phyloP scores from a whole-genome alignment of 2,113 vertebrate species.

The Psittacula cyanocephala region DNA sequence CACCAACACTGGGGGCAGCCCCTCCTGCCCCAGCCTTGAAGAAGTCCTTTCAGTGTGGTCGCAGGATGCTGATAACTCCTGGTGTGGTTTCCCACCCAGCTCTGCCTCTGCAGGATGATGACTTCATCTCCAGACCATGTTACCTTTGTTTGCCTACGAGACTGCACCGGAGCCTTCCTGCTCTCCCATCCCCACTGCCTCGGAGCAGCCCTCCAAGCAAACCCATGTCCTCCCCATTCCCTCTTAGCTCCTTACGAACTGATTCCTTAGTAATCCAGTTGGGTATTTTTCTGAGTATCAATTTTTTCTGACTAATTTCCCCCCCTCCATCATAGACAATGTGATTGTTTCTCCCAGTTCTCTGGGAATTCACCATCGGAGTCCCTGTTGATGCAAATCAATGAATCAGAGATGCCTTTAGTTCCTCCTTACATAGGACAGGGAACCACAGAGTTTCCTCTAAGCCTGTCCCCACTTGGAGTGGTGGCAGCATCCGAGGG shows the following conservation, averaged over 20 bases:
- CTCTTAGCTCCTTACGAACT: neutral
- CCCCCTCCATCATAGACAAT: neutral
- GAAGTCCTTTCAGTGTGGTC: accelerated
- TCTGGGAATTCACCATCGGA: neutral
- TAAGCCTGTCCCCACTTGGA: neutral
- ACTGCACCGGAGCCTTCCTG: neutral
- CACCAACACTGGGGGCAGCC: neutral
- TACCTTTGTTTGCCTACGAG: neutral
- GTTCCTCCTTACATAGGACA: accelerated
- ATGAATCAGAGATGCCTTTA: neutral
- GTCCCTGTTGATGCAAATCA: neutral
- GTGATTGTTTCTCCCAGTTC: neutral
- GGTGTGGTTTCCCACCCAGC: neutral
- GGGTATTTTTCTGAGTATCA: neutral
- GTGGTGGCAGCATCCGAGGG: neutral
- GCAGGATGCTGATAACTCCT: neutral
- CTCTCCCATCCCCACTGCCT: neutral
- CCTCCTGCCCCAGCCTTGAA: neutral
- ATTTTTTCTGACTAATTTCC: neutral
- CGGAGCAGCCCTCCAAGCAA: neutral
- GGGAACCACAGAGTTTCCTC: neutral
- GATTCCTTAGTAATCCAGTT: neutral
- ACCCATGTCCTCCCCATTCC: accelerated
- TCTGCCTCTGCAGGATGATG: neutral
- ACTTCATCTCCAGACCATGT: neutral